Evolutionary conservation across 2,888 invertebrate genomes (phyloP), one percentile per base, ranked within the genome.

Genomic region (Pandemis heparana): DNA sequence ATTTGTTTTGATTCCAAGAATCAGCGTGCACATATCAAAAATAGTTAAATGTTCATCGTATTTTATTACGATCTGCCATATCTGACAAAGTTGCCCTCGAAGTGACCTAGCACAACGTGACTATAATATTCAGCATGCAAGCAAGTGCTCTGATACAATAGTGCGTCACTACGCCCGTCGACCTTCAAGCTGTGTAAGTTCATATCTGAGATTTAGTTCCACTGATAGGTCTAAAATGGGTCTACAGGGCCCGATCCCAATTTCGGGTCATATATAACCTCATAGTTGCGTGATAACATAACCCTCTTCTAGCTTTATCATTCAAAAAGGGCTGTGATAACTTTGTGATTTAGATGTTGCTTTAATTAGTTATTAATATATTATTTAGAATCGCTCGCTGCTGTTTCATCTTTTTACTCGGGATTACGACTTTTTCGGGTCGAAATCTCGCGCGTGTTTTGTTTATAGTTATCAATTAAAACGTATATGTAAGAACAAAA

Each of bases 251-350:
- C 70, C 53, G 16, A 32, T 66, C 18, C 61, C 65, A 43, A 41
- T 12, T 65, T 16, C 18, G 18, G 38, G 51, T 46, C n/a, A 53
- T 43, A 56, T 41, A 53, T 51, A 41, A 66, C 51, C 65, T 48
- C 41, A 64, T 63, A 63, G 39, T 51, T 23, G 60, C 53, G 23
- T 43, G 53, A 71, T 71, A 71, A 71, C 64, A 65, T 38, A 61
- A 71, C 71, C 66, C 61, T 66, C 61, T 43, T 67, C 66, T 62
- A 6, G 46, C 41, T 53, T 53, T 67, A 71, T 71, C 70, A 39
- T 60, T 39, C 63, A 46, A 65, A 65, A 6, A 51, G 32, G 23
- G 41, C 61, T 48, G 39, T 23, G 63, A 56, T 65, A 59, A 65
- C 18, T 71, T 61, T 62, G 61, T 48, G 12, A 41, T 39, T 65